Conservation (phyloP, 2,113 vertebrate genomes). For the Myotis davidii region DNA sequence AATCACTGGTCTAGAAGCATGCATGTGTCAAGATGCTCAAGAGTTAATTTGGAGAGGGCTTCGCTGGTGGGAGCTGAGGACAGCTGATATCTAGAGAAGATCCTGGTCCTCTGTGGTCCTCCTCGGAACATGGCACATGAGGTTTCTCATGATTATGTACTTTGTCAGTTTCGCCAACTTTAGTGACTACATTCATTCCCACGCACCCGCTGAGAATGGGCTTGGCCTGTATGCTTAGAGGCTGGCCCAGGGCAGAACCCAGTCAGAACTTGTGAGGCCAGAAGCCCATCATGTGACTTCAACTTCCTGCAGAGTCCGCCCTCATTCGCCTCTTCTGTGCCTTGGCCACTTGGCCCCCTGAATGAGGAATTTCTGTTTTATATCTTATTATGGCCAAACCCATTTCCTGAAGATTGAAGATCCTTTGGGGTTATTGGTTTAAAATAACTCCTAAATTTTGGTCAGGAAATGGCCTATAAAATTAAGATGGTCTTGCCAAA, state of each 20-base stretch:
- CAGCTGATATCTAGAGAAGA: not conserved
- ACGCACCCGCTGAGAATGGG: fast-evolving
- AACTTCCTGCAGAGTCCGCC: fast-evolving
- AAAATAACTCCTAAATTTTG: slow-evolving; percentile 69
- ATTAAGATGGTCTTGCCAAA: slow-evolving; percentile 57
- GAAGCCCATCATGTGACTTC: not conserved
- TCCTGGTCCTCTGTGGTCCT: not conserved
- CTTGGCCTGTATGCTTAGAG: not conserved
- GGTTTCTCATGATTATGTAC: not conserved
- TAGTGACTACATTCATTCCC: not conserved
- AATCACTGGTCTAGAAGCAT: not conserved
- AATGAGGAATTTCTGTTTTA: not conserved
- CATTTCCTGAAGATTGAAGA: slow-evolving; percentile 65
- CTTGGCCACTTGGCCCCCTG: not conserved
- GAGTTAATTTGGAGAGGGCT: not conserved
- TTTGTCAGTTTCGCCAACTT: not conserved
- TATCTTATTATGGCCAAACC: not conserved
- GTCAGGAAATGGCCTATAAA: slow-evolving; percentile 70
- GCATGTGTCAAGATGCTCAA: fast-evolving
- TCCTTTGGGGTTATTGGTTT: slow-evolving; percentile 70
- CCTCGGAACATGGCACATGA: fast-evolving
- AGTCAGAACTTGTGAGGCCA: not conserved
- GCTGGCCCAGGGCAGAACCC: not conserved
- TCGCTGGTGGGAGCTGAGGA: not conserved
- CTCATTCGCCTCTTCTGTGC: fast-evolving